Conservation (phyloP, 1,140 invertebrate species). For the Calosoma granatense region DNA sequence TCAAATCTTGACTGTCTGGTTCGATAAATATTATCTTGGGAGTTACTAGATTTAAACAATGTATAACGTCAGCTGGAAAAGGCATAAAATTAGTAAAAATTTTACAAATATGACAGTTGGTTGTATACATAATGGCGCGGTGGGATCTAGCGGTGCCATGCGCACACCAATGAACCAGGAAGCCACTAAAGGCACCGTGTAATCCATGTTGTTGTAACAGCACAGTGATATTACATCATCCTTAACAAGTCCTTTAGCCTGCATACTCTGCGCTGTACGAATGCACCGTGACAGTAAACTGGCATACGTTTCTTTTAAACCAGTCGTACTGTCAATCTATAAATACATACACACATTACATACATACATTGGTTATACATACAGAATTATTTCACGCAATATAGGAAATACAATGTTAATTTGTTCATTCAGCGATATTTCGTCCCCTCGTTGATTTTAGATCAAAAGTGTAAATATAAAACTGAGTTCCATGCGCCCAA, state of each 20-base stretch:
- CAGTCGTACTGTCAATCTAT: constrained; percentile 37
- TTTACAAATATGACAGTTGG: no score
- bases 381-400: no score
- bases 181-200: constrained; percentile 30
- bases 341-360: no score
- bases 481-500: no score
- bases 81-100: no score
- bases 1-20: background rate
- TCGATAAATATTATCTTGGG: background rate
- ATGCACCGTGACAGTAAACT: constrained; percentile 26
- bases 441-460: no score
- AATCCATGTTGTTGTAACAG: constrained; percentile 30
- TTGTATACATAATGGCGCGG: no score
- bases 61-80: background rate
- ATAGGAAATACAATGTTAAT: no score
- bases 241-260: constrained; percentile 22
- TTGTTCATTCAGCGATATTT: no score
- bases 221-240: constrained; percentile 32
- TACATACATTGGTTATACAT: no score
- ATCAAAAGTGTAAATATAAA: no score
- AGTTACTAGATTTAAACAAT: background rate
- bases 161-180: constrained; percentile 25
- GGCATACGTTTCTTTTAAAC: constrained; percentile 28
- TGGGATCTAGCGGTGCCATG: constrained; percentile 21
- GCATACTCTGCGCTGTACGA: constrained; percentile 27